Base-by-base conservation (phyloP, 1,140 invertebrate species). In the Luehdorfia chinensis region DNA sequence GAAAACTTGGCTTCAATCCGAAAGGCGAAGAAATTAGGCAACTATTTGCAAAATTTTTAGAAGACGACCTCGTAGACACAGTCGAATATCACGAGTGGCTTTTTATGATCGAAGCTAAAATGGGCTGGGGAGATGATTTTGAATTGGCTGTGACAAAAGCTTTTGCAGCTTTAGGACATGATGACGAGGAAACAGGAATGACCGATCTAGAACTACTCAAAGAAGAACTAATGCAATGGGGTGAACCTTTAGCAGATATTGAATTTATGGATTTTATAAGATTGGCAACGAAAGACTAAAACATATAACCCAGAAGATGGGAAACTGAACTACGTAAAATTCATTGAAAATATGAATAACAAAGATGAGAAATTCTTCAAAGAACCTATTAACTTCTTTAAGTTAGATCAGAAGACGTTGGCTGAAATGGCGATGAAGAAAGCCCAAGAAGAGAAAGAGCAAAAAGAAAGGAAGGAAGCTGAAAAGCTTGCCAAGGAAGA, bases 341-440 rank as follows among this genome's bases (percentile, higher is more conserved):
- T 86, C 55, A 69, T 86, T 15, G 79, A 86, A 27, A 80, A 75
- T 32, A 84, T 86, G 78, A 86, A 86, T 28, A 66, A 53, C 9
- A 79, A 74, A 37, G 83, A 86, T 39, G 44, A 32, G 18, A 83
- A 59, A 30, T 81, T 69, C 37, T 55, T 66, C 2, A 61, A 68
- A 12, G 83, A 86, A 27, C 83, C 83, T 0, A 76, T 86, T 9
- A 86, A 86, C 53, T 86, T 62, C 61, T 86, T 78, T 19, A 86
- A 86, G 50, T 53, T 86, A 15, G 83, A 86, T 32, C 83, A 86
- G 50, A 84, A 81, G 55, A 80, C 77, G 2, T 60, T 86, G 16
- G 79, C 79, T 36, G 79, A 52, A 15, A 67, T 86, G 73, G 83
- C 83, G 1, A 59, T 74, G 19, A 63, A 80, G 67, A 86, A 83